Percentiles rank a stretch among this genome's conserved stretches.
Conservation (phyloP, 2,113 vertebrate species). For the Anolis sagrei region DNA sequence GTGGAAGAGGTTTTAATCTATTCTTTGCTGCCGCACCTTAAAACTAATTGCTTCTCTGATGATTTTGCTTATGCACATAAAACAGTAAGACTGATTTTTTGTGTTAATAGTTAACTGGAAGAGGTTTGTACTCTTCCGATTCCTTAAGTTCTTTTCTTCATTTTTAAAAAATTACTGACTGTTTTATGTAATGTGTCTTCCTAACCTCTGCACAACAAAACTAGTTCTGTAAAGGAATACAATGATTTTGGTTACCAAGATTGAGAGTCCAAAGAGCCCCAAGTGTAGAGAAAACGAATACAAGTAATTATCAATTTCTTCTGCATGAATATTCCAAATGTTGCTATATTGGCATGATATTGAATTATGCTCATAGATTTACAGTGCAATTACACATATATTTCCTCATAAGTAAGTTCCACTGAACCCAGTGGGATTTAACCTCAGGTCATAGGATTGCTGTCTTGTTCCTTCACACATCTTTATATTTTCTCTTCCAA, state of each 20-base stretch:
- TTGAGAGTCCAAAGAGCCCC: not conserved
- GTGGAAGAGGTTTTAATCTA: conserved; percentile 52
- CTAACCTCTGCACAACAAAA: conserved; percentile 38
- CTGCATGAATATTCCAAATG: not conserved
- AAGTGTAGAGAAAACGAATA: not conserved
- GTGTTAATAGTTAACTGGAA: conserved; percentile 73
- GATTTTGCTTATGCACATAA: conserved; percentile 63
- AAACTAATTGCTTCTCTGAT: conserved; percentile 64
- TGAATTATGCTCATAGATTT: not conserved
- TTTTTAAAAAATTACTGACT: conserved; percentile 59
- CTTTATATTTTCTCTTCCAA: not conserved
- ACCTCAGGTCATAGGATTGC: not conserved
- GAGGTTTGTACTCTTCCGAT: conserved; percentile 65
- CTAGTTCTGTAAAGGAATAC: conserved; percentile 45
- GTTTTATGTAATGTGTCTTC: conserved; percentile 56
- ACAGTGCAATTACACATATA: not conserved
- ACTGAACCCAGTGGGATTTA: not conserved
- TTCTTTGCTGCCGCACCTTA: conserved; percentile 43
- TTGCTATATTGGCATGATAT: not conserved
- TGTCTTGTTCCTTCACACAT: not conserved
- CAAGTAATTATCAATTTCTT: not conserved
- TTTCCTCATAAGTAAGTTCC: not conserved
- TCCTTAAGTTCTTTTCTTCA: not conserved
- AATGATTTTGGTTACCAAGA: conserved; percentile 36
- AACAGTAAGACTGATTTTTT: conserved; percentile 54